These are phyloP conservation scores for Strigamia crassipes DNA, from an alignment of 2,888 invertebrate genomes.

Conservation along the genomic window DNA sequence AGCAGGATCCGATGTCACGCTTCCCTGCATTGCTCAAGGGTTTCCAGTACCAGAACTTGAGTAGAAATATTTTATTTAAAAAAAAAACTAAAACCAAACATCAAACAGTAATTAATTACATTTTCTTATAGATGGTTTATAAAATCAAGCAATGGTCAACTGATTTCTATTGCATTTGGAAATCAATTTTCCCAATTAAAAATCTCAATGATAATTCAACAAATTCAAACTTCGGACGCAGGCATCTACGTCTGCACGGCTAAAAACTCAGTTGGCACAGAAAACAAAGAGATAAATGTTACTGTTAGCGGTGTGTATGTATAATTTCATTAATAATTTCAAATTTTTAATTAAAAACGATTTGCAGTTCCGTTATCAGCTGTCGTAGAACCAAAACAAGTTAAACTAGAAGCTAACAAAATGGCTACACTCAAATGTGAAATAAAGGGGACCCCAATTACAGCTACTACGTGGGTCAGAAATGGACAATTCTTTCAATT, in stretches of 20 bases:
- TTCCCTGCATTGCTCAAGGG: constrained; percentile 49
- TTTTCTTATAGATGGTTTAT: not conserved
- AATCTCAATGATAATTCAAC: not conserved
- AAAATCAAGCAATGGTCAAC: not conserved
- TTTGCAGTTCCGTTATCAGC: constrained; percentile 22
- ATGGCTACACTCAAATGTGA: constrained; percentile 54
- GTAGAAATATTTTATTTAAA: not conserved
- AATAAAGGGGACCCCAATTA: constrained; percentile 58
- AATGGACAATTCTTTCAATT: constrained; percentile 48
- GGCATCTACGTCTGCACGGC: constrained; percentile 24
- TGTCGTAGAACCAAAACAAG: not conserved
- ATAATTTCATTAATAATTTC: not conserved
- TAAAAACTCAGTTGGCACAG: not conserved
- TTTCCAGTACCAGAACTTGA: constrained; percentile 48
- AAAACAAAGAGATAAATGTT: constrained; percentile 32
- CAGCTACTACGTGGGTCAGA: constrained; percentile 57
- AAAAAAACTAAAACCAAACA: not conserved
- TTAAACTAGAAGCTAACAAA: not conserved
- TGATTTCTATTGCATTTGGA: constrained; percentile 15
- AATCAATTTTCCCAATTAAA: not conserved
- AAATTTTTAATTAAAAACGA: not conserved
- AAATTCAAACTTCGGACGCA: constrained; percentile 53
- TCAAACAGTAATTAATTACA: not conserved
- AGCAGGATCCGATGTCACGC: constrained; percentile 44
- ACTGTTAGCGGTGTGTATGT: constrained; percentile 47